Conservation (phyloP, 2,113 vertebrate genomes). For the Prietella phreatophila region DNA sequence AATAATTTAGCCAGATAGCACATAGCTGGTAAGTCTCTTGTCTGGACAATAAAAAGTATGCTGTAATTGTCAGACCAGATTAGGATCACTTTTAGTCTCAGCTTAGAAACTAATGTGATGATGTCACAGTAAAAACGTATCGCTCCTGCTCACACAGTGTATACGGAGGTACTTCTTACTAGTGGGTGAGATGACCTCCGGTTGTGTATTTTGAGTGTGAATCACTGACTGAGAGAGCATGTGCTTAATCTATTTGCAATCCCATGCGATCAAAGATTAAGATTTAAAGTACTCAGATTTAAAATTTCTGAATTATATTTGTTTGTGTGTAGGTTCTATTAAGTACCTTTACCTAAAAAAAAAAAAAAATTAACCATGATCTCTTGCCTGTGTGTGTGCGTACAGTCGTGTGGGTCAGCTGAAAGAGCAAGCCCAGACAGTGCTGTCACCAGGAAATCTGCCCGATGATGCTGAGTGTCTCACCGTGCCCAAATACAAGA, state of each 20-base stretch:
- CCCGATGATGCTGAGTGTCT: constrained; percentile 91
- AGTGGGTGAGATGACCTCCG: background rate
- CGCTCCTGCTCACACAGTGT: background rate
- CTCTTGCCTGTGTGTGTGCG: background rate
- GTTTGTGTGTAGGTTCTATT: background rate
- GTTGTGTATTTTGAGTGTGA: background rate
- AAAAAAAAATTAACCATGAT: background rate
- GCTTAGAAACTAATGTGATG: background rate
- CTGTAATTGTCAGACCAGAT: background rate
- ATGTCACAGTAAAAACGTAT: background rate
- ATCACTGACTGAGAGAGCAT: background rate
- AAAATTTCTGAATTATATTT: background rate
- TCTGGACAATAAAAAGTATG: background rate
- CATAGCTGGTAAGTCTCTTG: background rate
- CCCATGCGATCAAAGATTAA: background rate
- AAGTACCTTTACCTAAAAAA: background rate
- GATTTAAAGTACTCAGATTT: background rate
- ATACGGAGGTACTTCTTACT: background rate
- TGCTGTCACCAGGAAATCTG: constrained; percentile 81
- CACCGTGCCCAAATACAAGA: constrained; percentile 93
- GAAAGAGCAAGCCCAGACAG: constrained; percentile 84
- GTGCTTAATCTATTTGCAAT: background rate
- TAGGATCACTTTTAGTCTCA: background rate
- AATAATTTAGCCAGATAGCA: background rate
- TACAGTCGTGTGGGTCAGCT: constrained; percentile 86